Evolutionary conservation across 2,113 vertebrate genomes (phyloP).

Genomic region (Phainopepla nitens): DNA sequence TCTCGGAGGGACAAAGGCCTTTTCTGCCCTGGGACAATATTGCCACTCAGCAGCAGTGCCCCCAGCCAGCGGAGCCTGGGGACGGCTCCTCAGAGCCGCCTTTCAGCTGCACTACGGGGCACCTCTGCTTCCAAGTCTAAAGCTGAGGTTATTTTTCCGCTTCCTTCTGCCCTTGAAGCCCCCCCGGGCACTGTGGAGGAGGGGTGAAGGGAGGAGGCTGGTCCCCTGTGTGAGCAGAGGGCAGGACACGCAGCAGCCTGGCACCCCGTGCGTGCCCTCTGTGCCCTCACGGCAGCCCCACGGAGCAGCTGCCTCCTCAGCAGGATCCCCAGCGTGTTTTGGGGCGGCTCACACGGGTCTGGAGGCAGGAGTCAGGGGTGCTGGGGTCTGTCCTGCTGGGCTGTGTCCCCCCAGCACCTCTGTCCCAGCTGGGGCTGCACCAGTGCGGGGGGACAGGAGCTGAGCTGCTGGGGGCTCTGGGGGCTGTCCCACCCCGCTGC

Average conservation of each 20-base stretch:
- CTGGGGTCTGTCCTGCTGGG: background rate
- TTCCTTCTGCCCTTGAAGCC: slow-evolving; percentile 6
- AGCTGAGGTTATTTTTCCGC: background rate
- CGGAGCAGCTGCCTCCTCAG: background rate
- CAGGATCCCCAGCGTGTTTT: accelerated
- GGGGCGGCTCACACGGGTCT: accelerated
- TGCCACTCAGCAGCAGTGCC: slow-evolving; percentile 36
- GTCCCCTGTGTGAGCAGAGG: accelerated
- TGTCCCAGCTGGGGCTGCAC: accelerated
- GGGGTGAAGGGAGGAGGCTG: background rate
- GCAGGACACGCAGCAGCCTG: background rate
- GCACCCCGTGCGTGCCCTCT: accelerated
- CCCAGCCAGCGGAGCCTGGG: background rate
- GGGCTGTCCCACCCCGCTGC: background rate
- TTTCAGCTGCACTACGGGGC: background rate
- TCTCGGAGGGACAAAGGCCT: slow-evolving; percentile 38
- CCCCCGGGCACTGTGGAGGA: background rate
- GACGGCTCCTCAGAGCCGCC: background rate
- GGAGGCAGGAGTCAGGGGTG: background rate
- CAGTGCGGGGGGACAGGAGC: background rate
- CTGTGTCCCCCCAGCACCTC: background rate
- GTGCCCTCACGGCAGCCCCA: background rate
- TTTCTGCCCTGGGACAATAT: slow-evolving; percentile 50
- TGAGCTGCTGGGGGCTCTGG: background rate
- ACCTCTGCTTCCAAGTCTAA: background rate